These are phyloP conservation scores for Sanderia malayensis DNA, from an alignment of 30 jellyfish, hydroid and myxozoan genomes.

Conservation along the genomic window DNA sequence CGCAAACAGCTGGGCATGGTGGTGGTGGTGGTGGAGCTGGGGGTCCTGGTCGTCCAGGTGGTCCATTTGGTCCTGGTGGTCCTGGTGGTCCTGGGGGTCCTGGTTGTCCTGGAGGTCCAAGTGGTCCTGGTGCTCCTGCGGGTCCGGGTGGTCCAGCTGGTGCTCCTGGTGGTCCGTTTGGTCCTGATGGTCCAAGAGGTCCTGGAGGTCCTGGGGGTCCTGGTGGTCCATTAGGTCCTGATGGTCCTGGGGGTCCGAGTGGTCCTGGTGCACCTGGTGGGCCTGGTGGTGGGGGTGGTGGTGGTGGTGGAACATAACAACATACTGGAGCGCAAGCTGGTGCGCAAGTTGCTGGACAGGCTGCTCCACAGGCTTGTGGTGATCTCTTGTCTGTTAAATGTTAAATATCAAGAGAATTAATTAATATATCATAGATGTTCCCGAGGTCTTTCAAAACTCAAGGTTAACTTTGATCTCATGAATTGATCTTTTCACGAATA, in stretches of 20 bases:
- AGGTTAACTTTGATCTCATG: no score
- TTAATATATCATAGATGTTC: no score
- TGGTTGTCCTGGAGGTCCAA: slow-evolving; percentile 96
- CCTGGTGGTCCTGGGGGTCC: slow-evolving; percentile 99
- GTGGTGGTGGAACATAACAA: slow-evolving; percentile 94
- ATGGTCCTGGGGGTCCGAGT: slow-evolving; percentile 99
- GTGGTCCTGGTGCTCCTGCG: slow-evolving; percentile 84
- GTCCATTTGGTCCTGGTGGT: slow-evolving; percentile 99
- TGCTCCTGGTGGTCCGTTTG: slow-evolving; percentile 90
- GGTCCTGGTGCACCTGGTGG: slow-evolving; percentile 99
- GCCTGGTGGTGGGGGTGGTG: slow-evolving; percentile 99
- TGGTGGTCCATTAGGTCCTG: slow-evolving; percentile 99
- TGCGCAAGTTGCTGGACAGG: slow-evolving; percentile 94
- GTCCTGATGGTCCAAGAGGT: slow-evolving; percentile 91
- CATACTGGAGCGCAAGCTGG: slow-evolving; percentile 96
- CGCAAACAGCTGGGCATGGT: slow-evolving; percentile 93
- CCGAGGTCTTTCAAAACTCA: no score
- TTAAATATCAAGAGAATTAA: no score
- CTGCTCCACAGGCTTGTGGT: slow-evolving; percentile 82
- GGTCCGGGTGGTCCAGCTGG: slow-evolving; percentile 98
- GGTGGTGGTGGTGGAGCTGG: slow-evolving; percentile 99
- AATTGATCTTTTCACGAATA: no score
- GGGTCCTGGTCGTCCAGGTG: slow-evolving; percentile 99
- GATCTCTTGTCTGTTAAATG: slow-evolving; percentile 68
- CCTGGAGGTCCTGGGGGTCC: slow-evolving; percentile 98